phyloP scores from a whole-genome alignment of 2,797 vertebrate genomes.

The Sebastes miniatus region DNA sequence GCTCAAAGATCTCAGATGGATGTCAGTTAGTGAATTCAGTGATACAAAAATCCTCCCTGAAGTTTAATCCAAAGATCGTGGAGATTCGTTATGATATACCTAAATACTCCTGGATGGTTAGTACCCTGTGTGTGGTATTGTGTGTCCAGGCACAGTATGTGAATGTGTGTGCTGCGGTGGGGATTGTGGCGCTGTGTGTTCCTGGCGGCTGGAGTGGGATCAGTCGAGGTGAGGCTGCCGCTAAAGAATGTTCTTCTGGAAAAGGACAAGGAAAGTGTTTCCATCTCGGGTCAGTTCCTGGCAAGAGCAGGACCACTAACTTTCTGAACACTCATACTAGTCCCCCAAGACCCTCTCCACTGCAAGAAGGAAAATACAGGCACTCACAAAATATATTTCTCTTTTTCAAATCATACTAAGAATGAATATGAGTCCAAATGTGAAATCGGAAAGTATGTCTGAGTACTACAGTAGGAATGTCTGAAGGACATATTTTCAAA shows the following conservation, averaged over 20 bases:
- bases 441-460: neutral
- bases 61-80: neutral
- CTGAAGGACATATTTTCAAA: neutral
- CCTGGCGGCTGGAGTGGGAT: constrained; percentile 45
- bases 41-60: neutral
- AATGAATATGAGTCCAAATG: neutral
- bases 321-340: constrained; percentile 11
- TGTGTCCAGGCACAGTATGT: neutral
- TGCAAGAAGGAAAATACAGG: neutral
- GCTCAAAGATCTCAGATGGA: neutral
- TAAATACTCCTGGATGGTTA: neutral
- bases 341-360: neutral
- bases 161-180: neutral
- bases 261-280: constrained; percentile 53
- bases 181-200: constrained; percentile 18
- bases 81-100: too few species aligned
- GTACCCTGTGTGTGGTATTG: neutral
- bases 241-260: constrained; percentile 68
- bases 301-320: constrained; percentile 7
- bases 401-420: neutral
- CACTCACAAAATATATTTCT: neutral
- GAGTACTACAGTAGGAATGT: neutral
- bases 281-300: constrained; percentile 53
- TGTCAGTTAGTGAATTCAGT: neutral
- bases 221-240: constrained; percentile 48